phyloP scores from a whole-genome alignment of 2,888 invertebrate species.

The Hypomecis atomaria region DNA sequence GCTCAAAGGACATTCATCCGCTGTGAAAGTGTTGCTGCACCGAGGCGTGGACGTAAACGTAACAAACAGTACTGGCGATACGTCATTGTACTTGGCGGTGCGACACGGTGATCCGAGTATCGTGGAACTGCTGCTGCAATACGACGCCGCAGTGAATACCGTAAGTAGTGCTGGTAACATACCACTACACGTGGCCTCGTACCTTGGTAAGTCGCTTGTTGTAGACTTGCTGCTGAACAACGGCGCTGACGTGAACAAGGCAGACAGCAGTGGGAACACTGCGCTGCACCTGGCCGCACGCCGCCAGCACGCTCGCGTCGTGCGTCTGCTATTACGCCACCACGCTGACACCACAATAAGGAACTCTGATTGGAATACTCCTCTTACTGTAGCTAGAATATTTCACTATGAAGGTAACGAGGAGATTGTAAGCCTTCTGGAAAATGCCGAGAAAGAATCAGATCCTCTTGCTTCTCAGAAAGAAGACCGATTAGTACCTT shows the following conservation, averaged over 20 bases:
- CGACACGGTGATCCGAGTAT: background rate
- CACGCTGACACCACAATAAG: slow-evolving; percentile 31
- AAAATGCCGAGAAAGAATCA: background rate
- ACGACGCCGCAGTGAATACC: background rate
- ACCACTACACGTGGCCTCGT: background rate
- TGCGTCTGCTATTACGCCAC: background rate
- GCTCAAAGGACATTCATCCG: background rate
- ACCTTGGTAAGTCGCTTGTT: slow-evolving; percentile 32
- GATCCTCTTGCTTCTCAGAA: background rate
- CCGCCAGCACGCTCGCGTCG: background rate
- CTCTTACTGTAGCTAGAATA: slow-evolving; percentile 40
- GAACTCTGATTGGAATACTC: slow-evolving; percentile 41
- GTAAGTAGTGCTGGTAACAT: background rate
- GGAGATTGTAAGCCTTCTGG: slow-evolving; percentile 24
- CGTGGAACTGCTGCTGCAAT: background rate
- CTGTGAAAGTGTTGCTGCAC: background rate
- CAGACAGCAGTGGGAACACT: background rate
- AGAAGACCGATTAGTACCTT: background rate
- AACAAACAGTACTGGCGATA: background rate
- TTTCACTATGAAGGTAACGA: slow-evolving; percentile 20
- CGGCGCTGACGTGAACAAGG: slow-evolving; percentile 26
- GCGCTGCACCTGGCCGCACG: background rate
- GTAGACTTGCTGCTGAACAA: slow-evolving; percentile 34
- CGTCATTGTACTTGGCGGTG: background rate
- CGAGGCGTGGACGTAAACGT: background rate